Conservation (phyloP, 2,888 invertebrate genomes). For the Luffia ferchaultella region DNA sequence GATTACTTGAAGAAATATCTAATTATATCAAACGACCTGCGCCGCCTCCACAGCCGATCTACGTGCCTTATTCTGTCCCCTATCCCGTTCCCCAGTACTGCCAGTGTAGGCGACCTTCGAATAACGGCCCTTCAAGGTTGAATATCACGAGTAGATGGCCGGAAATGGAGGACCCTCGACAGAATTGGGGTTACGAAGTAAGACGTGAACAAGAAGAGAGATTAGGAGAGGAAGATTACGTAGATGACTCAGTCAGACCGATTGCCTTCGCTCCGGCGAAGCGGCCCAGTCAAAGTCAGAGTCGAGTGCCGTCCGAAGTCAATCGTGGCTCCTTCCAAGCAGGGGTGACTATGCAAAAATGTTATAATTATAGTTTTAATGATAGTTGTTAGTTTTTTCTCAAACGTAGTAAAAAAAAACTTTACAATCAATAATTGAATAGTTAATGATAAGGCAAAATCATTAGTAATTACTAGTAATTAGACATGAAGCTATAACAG, state of each 20-base stretch:
- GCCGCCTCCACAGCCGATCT: slow-evolving; percentile 37
- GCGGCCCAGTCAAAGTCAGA: slow-evolving; percentile 19
- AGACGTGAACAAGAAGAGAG: neutral
- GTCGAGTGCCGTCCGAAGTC: slow-evolving; percentile 23
- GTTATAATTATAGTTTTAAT: neutral
- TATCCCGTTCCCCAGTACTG: slow-evolving; percentile 25
- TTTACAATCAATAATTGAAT: neutral
- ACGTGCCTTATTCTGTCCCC: slow-evolving; percentile 39
- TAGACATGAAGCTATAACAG: too few species aligned
- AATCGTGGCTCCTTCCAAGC: slow-evolving; percentile 23
- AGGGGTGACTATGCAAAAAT: slow-evolving; percentile 7
- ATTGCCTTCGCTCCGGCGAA: slow-evolving; percentile 16
- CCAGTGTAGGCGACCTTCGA: slow-evolving; percentile 18
- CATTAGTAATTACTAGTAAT: too few species aligned
- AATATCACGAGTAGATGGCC: slow-evolving; percentile 7
- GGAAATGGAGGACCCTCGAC: slow-evolving; percentile 11
- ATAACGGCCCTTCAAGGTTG: slow-evolving; percentile 10
- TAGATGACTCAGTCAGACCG: slow-evolving; percentile 5
- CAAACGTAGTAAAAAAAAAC: neutral
- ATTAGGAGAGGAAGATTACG: slow-evolving; percentile 1
- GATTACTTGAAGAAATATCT: slow-evolving; percentile 37
- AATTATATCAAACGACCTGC: slow-evolving; percentile 26
- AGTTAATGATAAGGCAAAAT: too few species aligned
- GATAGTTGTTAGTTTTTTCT: neutral
- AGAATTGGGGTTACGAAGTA: slow-evolving; percentile 11